Evolutionary conservation across 2,113 vertebrate genomes (phyloP).

Genomic region (Noctilio leporinus): DNA sequence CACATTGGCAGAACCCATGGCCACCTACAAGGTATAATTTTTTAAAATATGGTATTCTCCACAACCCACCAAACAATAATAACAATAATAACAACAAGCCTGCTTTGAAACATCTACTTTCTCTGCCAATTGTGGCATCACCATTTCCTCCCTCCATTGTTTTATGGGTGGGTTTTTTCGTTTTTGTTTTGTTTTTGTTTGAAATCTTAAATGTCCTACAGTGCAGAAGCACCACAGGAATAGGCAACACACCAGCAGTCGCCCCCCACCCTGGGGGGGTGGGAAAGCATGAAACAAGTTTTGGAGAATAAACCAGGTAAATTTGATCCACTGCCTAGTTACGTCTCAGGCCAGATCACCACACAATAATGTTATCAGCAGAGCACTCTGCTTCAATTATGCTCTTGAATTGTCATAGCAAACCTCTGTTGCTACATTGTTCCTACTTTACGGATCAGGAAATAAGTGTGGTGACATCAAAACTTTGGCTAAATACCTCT

Average conservation of each 20-base stretch:
- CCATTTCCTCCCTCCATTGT: not conserved
- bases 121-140: not conserved
- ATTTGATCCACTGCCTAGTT: not conserved
- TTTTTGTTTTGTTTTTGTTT: not conserved
- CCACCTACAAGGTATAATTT: not conserved
- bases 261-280: not conserved
- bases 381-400: not conserved
- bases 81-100: not conserved
- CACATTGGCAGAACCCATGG: not conserved
- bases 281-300: not conserved
- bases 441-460: not conserved
- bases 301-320: not conserved
- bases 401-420: not conserved
- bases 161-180: not conserved
- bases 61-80: not conserved
- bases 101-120: not conserved
- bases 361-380: not conserved
- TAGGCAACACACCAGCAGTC: not conserved
- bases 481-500: not conserved
- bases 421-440: not conserved
- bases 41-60: not conserved
- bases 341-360: not conserved
- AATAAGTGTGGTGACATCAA: not conserved
- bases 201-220: not conserved
- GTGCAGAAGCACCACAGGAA: not conserved